Evolutionary conservation across 2,797 vertebrate genomes (phyloP).

Genomic region (Neomorphus geoffroyi): DNA sequence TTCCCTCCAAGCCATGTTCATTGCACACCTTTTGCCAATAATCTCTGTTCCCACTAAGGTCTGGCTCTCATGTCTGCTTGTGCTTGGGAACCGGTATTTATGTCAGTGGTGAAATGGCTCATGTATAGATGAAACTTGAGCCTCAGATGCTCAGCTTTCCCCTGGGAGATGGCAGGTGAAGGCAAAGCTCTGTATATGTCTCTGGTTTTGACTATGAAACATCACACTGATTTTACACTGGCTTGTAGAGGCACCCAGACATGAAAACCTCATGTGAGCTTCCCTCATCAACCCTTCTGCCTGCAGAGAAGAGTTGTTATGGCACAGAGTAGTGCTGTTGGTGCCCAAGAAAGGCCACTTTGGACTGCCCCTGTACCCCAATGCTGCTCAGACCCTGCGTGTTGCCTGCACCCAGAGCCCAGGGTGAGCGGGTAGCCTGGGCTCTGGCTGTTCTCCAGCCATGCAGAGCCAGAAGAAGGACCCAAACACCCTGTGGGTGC

Average conservation of each 20-base stretch:
- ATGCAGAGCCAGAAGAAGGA: background rate
- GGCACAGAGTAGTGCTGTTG: background rate
- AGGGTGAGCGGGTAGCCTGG: background rate
- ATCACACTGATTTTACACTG: accelerated
- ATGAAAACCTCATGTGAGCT: background rate
- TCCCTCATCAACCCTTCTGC: accelerated
- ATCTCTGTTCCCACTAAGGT: accelerated
- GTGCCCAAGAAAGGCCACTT: background rate
- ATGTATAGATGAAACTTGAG: background rate
- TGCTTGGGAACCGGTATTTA: background rate
- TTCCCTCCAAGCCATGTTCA: background rate
- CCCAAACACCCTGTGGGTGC: accelerated
- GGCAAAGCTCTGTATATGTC: background rate
- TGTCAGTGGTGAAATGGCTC: background rate
- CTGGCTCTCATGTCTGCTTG: background rate
- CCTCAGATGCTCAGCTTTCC: background rate
- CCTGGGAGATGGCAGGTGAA: background rate
- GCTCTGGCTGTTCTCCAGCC: background rate
- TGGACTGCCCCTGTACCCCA: background rate
- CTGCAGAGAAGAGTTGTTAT: background rate
- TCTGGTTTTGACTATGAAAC: background rate
- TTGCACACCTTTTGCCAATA: background rate
- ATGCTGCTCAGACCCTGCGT: background rate
- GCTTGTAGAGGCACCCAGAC: background rate
- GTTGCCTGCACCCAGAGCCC: background rate